phyloP scores from a whole-genome alignment of 1,140 invertebrate species.

The Anadara kagoshimensis region DNA sequence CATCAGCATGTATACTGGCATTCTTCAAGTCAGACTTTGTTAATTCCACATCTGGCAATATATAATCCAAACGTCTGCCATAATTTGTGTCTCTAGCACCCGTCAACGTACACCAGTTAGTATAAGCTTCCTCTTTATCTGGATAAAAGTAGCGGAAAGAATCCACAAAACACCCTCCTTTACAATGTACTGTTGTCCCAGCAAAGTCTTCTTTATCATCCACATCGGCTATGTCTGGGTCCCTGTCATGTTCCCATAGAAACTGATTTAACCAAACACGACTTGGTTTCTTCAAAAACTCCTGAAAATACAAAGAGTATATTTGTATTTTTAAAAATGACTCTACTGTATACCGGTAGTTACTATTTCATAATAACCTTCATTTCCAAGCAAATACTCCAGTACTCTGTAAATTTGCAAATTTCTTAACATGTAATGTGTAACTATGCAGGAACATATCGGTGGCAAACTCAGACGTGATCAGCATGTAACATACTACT shows the following conservation, averaged over 20 bases:
- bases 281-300: slow-evolving; percentile 65
- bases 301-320: slow-evolving; percentile 45
- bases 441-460: too few relatives aligned
- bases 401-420: too few relatives aligned
- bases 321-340: too few relatives aligned
- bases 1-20: slow-evolving; percentile 73
- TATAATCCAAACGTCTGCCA: slow-evolving; percentile 78
- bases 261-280: slow-evolving; percentile 74
- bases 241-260: slow-evolving; percentile 48
- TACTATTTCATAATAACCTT: too few relatives aligned
- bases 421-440: too few relatives aligned
- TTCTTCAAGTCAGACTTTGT: slow-evolving; percentile 60
- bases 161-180: slow-evolving; percentile 74
- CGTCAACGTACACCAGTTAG: slow-evolving; percentile 77
- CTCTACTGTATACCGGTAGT: too few relatives aligned
- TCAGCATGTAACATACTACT: too few relatives aligned
- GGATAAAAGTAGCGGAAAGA: slow-evolving; percentile 77
- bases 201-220: slow-evolving; percentile 41
- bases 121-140: slow-evolving; percentile 72
- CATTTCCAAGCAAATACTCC: too few relatives aligned
- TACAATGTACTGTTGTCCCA: slow-evolving; percentile 40
- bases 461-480: too few relatives aligned
- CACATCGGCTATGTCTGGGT: slow-evolving; percentile 45
- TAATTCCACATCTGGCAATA: slow-evolving; percentile 73
- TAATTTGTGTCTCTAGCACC: slow-evolving; percentile 77